These are phyloP conservation scores for Indicator maculatus DNA, from an alignment of 2,113 vertebrate genomes.

Conservation along the genomic window DNA sequence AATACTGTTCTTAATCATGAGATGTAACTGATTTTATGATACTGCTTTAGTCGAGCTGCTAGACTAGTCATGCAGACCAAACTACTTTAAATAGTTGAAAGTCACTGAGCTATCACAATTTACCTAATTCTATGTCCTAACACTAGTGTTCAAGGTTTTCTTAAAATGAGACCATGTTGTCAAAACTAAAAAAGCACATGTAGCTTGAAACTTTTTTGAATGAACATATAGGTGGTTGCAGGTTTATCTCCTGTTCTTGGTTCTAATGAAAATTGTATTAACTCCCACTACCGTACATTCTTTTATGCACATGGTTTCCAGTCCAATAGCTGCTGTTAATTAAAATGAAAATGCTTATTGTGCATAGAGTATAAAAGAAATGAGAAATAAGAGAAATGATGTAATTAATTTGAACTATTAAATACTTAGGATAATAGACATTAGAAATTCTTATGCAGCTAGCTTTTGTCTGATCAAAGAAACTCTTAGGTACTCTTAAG, in stretches of 20 bases:
- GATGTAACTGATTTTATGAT: neutral
- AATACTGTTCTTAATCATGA: neutral
- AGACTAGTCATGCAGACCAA: neutral
- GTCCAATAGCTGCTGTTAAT: neutral
- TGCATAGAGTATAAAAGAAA: neutral
- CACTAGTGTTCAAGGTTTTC: neutral
- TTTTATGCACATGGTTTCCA: neutral
- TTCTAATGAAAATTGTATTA: neutral
- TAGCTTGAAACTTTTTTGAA: neutral
- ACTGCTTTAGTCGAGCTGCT: neutral
- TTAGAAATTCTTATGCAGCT: neutral
- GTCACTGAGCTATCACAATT: neutral
- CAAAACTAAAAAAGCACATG: neutral
- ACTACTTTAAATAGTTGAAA: neutral
- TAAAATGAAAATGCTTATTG: neutral
- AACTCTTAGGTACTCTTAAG: neutral
- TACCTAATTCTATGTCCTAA: neutral
- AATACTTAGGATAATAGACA: neutral
- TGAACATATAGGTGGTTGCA: neutral
- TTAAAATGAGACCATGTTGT: neutral
- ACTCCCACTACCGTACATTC: neutral
- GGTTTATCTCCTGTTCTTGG: neutral
- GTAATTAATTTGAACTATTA: neutral
- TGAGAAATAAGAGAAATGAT: neutral
- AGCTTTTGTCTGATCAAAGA: neutral